phyloP scores from a whole-genome alignment of 2,113 vertebrate genomes.

The Tachycineta bicolor region DNA sequence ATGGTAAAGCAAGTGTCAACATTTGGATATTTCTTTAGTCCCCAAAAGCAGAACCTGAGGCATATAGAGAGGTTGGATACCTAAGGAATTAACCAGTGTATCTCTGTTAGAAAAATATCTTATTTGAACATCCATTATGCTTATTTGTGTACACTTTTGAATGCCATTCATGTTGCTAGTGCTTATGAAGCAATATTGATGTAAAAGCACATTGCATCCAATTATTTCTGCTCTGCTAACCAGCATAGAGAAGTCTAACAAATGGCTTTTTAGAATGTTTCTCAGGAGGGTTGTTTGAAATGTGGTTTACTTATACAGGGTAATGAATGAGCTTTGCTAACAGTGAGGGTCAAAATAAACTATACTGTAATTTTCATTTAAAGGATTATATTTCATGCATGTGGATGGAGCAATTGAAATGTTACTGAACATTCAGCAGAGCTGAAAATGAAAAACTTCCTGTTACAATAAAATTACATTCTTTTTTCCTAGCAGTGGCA shows the following conservation, averaged over 20 bases:
- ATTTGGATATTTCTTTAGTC: not conserved
- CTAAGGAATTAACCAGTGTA: not conserved
- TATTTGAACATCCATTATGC: not conserved
- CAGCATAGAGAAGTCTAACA: not conserved
- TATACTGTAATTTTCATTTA: not conserved
- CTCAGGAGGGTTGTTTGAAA: not conserved
- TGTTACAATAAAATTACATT: not conserved
- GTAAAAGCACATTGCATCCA: not conserved
- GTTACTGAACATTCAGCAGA: not conserved
- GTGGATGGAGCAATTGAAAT: not conserved
- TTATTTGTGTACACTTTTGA: not conserved
- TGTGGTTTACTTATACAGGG: not conserved
- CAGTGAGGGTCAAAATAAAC: not conserved
- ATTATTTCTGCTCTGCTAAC: not conserved
- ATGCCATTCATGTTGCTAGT: not conserved
- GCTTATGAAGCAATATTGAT: not conserved
- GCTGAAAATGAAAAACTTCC: conserved; percentile 8
- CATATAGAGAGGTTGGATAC: not conserved
- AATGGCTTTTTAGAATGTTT: not conserved
- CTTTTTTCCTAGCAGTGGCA: not conserved
- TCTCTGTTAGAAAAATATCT: not conserved
- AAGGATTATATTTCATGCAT: not conserved
- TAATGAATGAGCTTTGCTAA: not conserved
- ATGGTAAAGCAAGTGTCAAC: not conserved
- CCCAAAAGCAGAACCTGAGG: not conserved